Percentiles rank a stretch among this genome's conserved stretches.
Conservation (phyloP, 1,140 invertebrate species). For the Musca vetustissima region DNA sequence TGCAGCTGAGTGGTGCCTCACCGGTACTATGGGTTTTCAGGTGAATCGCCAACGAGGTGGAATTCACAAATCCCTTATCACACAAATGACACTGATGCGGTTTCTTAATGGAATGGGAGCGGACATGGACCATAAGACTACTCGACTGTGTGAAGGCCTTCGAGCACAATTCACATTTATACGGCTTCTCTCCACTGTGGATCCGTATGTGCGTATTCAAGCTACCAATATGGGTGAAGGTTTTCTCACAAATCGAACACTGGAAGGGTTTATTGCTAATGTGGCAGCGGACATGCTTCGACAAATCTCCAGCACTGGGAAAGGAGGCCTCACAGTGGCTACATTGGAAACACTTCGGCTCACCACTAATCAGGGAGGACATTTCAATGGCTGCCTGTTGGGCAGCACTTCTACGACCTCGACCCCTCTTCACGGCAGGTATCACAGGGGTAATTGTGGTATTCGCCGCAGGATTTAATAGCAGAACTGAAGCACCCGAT, state of each 20-base stretch:
- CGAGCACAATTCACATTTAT: conserved; percentile 53
- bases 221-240: conserved; percentile 72
- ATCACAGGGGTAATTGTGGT: conserved; percentile 7
- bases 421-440: conserved; percentile 37
- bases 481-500: conserved; percentile 48
- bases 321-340: conserved; percentile 65
- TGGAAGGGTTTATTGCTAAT: conserved; percentile 61
- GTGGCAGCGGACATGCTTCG: conserved; percentile 60
- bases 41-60: conserved; percentile 48
- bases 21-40: conserved; percentile 45
- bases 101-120: conserved; percentile 69
- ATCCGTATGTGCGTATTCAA: conserved; percentile 82
- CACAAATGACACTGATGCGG: conserved; percentile 68
- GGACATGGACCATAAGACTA: conserved; percentile 67
- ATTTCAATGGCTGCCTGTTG: conserved; percentile 27
- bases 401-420: conserved; percentile 43
- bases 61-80: conserved; percentile 55
- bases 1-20: conserved; percentile 40
- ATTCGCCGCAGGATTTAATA: conserved; percentile 33
- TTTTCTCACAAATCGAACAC: conserved; percentile 55
- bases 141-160: conserved; percentile 75
- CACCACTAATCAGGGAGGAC: conserved; percentile 28
- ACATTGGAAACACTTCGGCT: conserved; percentile 58
- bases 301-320: conserved; percentile 62
- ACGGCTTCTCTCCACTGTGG: conserved; percentile 61